Conservation (phyloP, 1,140 invertebrate species). For the Geopemphigus sp. region DNA sequence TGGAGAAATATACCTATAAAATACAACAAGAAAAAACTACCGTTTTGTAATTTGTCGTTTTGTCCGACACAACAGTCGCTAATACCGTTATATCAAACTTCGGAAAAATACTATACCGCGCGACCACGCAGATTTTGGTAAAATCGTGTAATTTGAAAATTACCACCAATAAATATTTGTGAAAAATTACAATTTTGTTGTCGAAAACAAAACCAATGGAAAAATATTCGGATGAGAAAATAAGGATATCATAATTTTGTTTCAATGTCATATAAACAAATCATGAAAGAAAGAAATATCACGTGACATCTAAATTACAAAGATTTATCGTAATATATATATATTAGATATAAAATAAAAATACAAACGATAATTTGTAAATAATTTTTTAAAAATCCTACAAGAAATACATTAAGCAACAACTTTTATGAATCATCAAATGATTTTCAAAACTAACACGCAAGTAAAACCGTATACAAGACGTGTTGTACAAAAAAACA, state of each 20-base stretch:
- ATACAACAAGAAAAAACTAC: neutral
- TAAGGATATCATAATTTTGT: neutral
- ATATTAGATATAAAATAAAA: too few relatives aligned
- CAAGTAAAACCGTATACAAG: too few relatives aligned
- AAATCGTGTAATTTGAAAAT: neutral
- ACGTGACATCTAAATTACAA: conserved; percentile 6
- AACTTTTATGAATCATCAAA: too few relatives aligned
- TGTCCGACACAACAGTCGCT: neutral
- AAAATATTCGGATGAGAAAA: neutral
- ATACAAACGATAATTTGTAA: too few relatives aligned
- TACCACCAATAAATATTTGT: neutral
- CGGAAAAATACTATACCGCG: too few relatives aligned
- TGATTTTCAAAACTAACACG: too few relatives aligned
- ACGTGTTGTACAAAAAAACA: too few relatives aligned
- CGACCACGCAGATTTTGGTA: neutral
- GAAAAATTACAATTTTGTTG: neutral
- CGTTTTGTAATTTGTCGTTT: neutral
- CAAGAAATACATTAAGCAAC: too few relatives aligned
- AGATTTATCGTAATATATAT: neutral
- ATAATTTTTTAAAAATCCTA: too few relatives aligned
- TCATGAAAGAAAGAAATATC: neutral
- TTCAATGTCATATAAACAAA: neutral
- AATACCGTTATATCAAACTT: neutral
- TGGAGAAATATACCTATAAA: neutral
- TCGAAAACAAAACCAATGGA: neutral